Percentiles rank a stretch among this genome's conserved stretches.
Conservation (phyloP, 1,140 invertebrate species). For the Aphidius ervi region DNA sequence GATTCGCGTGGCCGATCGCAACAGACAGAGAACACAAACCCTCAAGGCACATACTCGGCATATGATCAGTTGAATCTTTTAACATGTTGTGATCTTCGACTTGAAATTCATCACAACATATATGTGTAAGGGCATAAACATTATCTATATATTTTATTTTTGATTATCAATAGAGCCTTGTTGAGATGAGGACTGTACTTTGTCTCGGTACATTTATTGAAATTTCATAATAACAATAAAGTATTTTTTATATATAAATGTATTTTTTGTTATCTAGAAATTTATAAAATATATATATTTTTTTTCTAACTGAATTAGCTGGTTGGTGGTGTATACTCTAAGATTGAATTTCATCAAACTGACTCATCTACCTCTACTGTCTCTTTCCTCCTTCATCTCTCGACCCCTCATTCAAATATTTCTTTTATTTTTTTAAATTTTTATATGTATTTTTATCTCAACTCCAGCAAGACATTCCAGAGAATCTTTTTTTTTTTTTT, state of each 20-base stretch:
- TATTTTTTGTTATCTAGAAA: too few relatives aligned
- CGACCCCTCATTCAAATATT: not conserved
- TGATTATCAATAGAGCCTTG: not conserved
- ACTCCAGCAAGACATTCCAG: not conserved
- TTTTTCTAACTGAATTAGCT: too few relatives aligned
- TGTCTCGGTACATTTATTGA: too few relatives aligned
- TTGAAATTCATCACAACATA: too few relatives aligned
- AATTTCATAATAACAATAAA: too few relatives aligned
- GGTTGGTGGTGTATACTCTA: not conserved
- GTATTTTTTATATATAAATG: too few relatives aligned
- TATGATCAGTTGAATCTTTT: not conserved
- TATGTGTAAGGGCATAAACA: not conserved
- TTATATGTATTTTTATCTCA: constrained; percentile 17
- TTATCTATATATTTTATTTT: not conserved
- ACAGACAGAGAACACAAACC: too few relatives aligned
- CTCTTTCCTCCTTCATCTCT: constrained; percentile 15
- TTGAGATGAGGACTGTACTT: too few relatives aligned
- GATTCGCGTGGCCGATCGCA: not conserved
- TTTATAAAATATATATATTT: too few relatives aligned
- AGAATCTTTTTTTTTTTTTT: constrained; percentile 15
- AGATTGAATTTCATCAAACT: constrained; percentile 33
- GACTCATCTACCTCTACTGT: constrained; percentile 37
- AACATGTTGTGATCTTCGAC: not conserved
- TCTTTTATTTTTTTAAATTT: constrained; percentile 12
- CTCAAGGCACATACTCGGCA: not conserved